These are phyloP conservation scores for Ivindomyrus marchei DNA, from an alignment of 2,113 vertebrate species.

Conservation along the genomic window DNA sequence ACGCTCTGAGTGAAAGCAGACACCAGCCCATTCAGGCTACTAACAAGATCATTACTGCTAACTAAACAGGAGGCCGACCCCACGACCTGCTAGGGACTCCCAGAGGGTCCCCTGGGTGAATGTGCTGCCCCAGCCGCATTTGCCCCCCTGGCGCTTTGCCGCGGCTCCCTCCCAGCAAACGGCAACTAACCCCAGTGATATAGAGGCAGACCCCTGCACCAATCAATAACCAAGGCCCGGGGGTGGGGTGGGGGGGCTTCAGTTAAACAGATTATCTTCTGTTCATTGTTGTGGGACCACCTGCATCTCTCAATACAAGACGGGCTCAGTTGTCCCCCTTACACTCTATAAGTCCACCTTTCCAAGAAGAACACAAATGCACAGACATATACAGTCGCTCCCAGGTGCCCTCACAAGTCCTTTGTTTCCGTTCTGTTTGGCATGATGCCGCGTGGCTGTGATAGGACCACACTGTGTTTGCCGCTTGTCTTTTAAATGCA, in stretches of 20 bases:
- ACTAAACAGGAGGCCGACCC: constrained; percentile 64
- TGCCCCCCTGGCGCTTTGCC: constrained; percentile 1
- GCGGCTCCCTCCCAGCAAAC: constrained; percentile 24
- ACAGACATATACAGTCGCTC: background rate
- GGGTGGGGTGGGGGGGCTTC: background rate
- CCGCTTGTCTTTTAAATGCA: background rate
- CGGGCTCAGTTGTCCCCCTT: background rate
- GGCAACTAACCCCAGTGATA: constrained; percentile 37
- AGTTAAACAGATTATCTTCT: background rate
- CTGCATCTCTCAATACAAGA: background rate
- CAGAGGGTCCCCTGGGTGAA: constrained; percentile 27
- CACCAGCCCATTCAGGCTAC: constrained; percentile 53
- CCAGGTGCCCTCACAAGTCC: background rate
- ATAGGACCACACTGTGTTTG: background rate
- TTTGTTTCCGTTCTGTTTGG: background rate
- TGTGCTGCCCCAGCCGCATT: constrained; percentile 28
- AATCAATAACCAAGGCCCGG: constrained; percentile 28
- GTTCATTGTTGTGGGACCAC: constrained; percentile 4
- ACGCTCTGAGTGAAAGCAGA: constrained; percentile 45
- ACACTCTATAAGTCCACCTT: background rate
- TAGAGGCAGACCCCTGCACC: constrained; percentile 31
- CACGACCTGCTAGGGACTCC: constrained; percentile 42
- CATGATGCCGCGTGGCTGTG: background rate
- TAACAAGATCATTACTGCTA: constrained; percentile 60
- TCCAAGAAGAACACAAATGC: background rate